A percentile compares a stretch with the other conserved stretches of the same genome.
phyloP scores from a whole-genome alignment of 2,888 invertebrate species.

The Drosophila borealis region DNA sequence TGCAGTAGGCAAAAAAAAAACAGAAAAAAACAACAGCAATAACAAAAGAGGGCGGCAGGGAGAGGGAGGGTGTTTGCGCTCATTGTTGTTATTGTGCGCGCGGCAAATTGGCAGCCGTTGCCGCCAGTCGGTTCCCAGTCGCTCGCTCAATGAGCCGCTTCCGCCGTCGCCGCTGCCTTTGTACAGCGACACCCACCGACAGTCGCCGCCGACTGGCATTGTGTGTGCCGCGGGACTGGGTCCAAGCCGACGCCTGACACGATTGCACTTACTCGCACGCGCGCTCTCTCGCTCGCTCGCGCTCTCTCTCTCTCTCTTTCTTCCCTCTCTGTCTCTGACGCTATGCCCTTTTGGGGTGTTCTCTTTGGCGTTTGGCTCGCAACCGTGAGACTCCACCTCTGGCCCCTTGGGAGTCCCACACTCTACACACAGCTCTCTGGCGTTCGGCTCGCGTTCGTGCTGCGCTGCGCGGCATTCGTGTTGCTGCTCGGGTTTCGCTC shows the following conservation, averaged over 20 bases:
- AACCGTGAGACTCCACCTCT: constrained; percentile 53
- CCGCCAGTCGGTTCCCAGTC: constrained; percentile 16
- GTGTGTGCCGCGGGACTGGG: constrained; percentile 9
- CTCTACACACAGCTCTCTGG: constrained; percentile 36
- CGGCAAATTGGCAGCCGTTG: constrained; percentile 20
- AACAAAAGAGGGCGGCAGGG: not conserved
- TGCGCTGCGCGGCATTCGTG: constrained; percentile 11
- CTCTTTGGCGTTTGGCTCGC: constrained; percentile 23
- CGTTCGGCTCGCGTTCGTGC: constrained; percentile 25
- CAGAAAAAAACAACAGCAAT: not conserved
- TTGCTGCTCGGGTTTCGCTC: constrained; percentile 1
- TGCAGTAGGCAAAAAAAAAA: constrained; percentile 22
- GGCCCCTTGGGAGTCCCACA: constrained; percentile 55
- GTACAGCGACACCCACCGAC: constrained; percentile 55
- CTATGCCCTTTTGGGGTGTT: constrained; percentile 13
- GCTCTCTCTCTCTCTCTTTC: constrained; percentile 12
- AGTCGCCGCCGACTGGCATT: constrained; percentile 31
- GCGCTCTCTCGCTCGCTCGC: constrained; percentile 14
- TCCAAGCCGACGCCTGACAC: constrained; percentile 16
- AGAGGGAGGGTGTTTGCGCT: constrained; percentile 16
- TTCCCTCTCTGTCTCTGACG: constrained; percentile 25
- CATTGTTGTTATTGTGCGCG: constrained; percentile 44
- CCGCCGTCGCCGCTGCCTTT: constrained; percentile 51
- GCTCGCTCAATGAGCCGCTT: constrained; percentile 59
- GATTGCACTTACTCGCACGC: constrained; percentile 21